Evolutionary conservation across 2,888 invertebrate species (phyloP).

Genomic region (Macrosoma leucophasiata): DNA sequence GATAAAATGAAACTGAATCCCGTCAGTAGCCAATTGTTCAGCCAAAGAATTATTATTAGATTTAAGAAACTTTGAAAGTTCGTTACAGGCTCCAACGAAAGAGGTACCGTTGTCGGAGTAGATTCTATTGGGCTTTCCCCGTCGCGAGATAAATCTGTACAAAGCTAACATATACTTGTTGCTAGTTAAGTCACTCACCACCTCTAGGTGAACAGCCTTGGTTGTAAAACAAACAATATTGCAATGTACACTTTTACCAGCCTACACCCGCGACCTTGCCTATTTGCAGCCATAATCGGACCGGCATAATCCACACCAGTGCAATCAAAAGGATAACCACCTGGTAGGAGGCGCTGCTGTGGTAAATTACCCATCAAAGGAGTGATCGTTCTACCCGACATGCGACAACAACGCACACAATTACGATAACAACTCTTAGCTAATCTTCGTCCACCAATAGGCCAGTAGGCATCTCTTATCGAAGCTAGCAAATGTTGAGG

Average conservation of each 20-base stretch:
- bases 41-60: constrained; percentile 9
- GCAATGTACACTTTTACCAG: constrained; percentile 1
- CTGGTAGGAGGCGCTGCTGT: not conserved
- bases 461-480: constrained; percentile 13
- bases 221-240: constrained; percentile 5
- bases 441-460: constrained; percentile 16
- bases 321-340: constrained; percentile 10
- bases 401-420: constrained; percentile 18
- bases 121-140: constrained; percentile 12
- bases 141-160: constrained; percentile 9
- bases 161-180: constrained; percentile 8
- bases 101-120: constrained; percentile 17
- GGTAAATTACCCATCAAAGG: constrained; percentile 1
- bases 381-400: constrained; percentile 4
- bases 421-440: constrained; percentile 19
- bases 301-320: constrained; percentile 2
- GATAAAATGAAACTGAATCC: constrained; percentile 3
- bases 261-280: constrained; percentile 6
- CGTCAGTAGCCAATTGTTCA: constrained; percentile 8
- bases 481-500: constrained; percentile 20
- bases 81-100: constrained; percentile 26
- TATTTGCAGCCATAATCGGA: not conserved
- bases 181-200: constrained; percentile 17
- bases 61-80: constrained; percentile 18
- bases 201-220: constrained; percentile 4